Conservation (phyloP, 2,797 vertebrate species). For the Mus caroli region DNA sequence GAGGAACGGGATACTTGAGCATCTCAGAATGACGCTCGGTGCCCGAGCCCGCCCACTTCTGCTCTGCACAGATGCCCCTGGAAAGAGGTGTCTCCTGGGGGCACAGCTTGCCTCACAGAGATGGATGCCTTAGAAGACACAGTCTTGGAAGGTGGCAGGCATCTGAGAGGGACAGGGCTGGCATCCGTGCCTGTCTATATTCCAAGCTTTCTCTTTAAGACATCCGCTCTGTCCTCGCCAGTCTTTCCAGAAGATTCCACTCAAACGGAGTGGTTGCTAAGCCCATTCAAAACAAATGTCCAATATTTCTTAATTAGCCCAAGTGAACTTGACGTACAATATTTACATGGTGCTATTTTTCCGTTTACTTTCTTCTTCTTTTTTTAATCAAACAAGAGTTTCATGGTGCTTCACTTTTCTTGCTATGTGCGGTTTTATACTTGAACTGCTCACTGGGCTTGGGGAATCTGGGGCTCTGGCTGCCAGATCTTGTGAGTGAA, state of each 20-base stretch:
- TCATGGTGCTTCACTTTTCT: not conserved
- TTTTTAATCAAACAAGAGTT: not conserved
- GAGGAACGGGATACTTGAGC: not conserved
- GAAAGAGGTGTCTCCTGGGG: not conserved
- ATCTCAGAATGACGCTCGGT: not conserved
- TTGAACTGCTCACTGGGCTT: not conserved
- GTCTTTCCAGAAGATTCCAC: not conserved
- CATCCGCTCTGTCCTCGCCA: not conserved
- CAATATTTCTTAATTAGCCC: constrained; percentile 45
- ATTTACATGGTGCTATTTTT: not conserved
- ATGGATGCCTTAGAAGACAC: not conserved
- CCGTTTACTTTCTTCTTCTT: not conserved
- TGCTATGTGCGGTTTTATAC: not conserved
- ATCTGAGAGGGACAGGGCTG: not conserved
- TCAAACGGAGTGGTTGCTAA: constrained; percentile 16
- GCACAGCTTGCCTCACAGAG: not conserved
- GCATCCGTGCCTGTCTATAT: not conserved
- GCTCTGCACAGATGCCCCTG: not conserved
- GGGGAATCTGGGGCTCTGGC: not conserved
- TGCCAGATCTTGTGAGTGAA: not conserved
- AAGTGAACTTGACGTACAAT: constrained; percentile 33
- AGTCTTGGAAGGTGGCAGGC: not conserved
- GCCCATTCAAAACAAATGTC: constrained; percentile 13
- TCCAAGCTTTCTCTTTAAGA: not conserved
- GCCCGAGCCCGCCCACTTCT: accelerated